Evolutionary conservation across 1,140 invertebrate species (phyloP).

Genomic region (Mycetomoellerius zeteki): DNA sequence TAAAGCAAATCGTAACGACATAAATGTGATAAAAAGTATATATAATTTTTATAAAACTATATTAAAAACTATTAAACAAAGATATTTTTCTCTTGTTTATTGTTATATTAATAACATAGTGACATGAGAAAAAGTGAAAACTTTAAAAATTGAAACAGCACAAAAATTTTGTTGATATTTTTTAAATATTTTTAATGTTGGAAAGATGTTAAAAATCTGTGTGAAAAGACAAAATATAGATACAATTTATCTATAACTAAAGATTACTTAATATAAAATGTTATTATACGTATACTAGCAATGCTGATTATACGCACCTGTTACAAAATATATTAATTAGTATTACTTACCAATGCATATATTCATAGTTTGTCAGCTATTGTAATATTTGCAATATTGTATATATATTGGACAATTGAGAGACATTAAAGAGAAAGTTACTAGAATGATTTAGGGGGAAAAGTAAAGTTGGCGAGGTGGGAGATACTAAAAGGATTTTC

Average conservation of each 20-base stretch:
- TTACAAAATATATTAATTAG: background rate
- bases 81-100: background rate
- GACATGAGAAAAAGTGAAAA: background rate
- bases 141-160: background rate
- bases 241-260: background rate
- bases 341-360: slow-evolving; percentile 20
- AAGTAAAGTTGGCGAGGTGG: background rate
- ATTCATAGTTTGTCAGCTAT: background rate
- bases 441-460: background rate
- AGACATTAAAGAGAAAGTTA: slow-evolving; percentile 39
- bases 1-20: background rate
- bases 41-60: background rate
- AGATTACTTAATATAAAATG: slow-evolving; percentile 1
- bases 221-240: background rate
- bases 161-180: background rate
- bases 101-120: background rate
- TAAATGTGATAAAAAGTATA: background rate
- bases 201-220: background rate
- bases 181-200: no score
- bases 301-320: background rate
- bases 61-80: background rate
- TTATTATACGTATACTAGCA: background rate
- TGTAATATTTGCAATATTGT: background rate
- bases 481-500: slow-evolving; percentile 42
- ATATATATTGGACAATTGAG: background rate